phyloP scores from a whole-genome alignment of 2,113 vertebrate genomes.

The Stegastes partitus region DNA sequence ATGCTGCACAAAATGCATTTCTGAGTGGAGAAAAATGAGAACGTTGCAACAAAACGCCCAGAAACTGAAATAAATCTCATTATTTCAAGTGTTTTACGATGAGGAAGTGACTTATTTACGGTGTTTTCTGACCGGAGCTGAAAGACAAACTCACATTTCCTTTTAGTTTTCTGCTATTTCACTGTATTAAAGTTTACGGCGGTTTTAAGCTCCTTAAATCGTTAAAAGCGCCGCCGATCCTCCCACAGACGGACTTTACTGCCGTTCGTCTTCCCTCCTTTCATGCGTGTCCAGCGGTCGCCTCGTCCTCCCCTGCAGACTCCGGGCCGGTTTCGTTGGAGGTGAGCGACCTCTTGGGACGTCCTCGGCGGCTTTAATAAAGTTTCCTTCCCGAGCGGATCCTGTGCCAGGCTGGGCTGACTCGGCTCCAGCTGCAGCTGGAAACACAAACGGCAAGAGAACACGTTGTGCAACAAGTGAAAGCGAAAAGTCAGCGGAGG shows the following conservation, averaged over 20 bases:
- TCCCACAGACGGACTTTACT: conserved; percentile 4
- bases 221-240: background rate
- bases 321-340: conserved; percentile 8
- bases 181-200: background rate
- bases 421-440: conserved; percentile 35
- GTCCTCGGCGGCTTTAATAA: conserved; percentile 26
- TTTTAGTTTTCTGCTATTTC: no score
- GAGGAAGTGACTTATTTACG: no score
- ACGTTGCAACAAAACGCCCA: no score
- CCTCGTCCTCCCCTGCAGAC: conserved; percentile 25
- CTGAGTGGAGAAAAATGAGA: no score
- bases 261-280: conserved; percentile 14
- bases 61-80: no score
- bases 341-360: conserved; percentile 49
- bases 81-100: no score
- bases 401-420: conserved; percentile 22
- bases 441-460: background rate
- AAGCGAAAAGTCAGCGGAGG: conserved; percentile 30
- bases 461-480: conserved; percentile 61
- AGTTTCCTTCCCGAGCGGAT: conserved; percentile 5
- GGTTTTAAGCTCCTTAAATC: no score
- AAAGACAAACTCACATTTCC: no score
- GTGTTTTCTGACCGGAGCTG: no score
- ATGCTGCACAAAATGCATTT: no score
- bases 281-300: conserved; percentile 42